Base-by-base conservation (phyloP, 2,888 invertebrate genomes). In the Augochlorella aurata region DNA sequence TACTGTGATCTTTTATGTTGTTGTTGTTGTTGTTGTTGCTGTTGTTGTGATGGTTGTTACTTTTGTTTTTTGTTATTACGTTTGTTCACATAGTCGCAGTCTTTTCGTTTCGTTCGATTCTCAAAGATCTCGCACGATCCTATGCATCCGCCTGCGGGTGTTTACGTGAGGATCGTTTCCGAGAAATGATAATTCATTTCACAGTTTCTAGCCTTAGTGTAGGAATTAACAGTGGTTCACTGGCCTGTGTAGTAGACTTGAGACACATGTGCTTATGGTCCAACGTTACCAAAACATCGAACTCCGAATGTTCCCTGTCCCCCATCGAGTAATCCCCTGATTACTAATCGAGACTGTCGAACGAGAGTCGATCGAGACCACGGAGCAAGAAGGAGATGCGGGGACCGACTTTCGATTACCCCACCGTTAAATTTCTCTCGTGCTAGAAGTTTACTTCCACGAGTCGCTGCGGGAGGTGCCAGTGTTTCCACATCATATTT, bases 241-340 rank as follows among this genome's bases (percentile, higher is more conserved):
- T 92, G 91, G 92, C 91, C 91, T 90, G 89, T 91, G 91, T 92
- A 92, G 91, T 90, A 91, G 89, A 89, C 69, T 85, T 84, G 74
- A 74, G 61, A 77, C n/a, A 77, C n/a, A 74, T 75, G 24, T 77
- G 66, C 68, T 74, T 50, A 70, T 77, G 47, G 50, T 61, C 49
- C 58, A 47, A 65, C 38, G n/a, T 38, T 44, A 12, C 12, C 16
- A 65, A n/a, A 58, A 74, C 21, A 52, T 68, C 24, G 18, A 50
- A 72, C 29, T 54, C 49, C 44, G 44, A 58, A 63, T 38, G 44
- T 50, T 45, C 71, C 50, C 16, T 29, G 45, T 49, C 29, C 67
- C 58, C n/a, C 50, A 24, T 16, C 29, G 61, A 9, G 10, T 67
- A 49, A n/a, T 52, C 68, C 67, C 45, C 45, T 58, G 0, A 29